Evolutionary conservation across 2,797 vertebrate genomes (phyloP).

Genomic region (Miichthys miiuy): DNA sequence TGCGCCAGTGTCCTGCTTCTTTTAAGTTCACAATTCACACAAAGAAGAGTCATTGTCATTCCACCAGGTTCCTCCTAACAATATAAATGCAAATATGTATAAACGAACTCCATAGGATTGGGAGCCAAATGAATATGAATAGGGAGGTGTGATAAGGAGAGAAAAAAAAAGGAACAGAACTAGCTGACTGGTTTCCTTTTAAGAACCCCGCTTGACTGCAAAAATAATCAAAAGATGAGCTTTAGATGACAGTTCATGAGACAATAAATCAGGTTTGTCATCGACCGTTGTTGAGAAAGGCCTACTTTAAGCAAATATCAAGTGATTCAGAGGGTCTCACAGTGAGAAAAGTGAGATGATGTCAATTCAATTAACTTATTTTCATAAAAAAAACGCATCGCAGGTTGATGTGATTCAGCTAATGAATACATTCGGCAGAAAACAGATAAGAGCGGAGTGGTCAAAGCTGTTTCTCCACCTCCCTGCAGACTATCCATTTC

Average conservation of each 20-base stretch:
- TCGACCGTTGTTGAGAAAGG: neutral
- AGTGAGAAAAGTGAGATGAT: neutral
- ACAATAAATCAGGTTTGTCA: neutral
- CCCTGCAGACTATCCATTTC: neutral
- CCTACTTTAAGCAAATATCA: conserved; percentile 12
- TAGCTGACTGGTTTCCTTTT: conserved; percentile 47
- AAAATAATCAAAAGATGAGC: neutral
- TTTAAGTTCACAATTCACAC: conserved; percentile 41
- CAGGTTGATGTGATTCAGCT: conserved; percentile 1
- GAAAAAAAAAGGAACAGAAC: conserved; percentile 39
- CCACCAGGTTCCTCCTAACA: conserved; percentile 55
- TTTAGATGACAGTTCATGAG: neutral
- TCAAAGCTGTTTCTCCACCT: conserved; percentile 7
- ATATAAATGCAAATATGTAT: conserved; percentile 79
- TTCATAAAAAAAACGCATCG: neutral
- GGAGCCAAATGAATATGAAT: conserved; percentile 62
- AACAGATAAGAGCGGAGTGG: neutral
- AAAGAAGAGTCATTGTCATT: conserved; percentile 69
- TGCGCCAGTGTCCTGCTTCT: conserved; percentile 22
- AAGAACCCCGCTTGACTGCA: conserved; percentile 4
- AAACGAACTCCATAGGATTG: conserved; percentile 57
- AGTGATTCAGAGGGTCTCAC: neutral
- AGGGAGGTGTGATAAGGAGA: conserved; percentile 55
- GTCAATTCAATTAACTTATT: neutral
- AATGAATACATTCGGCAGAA: neutral